These are phyloP conservation scores for Alentia gelatinosa DNA, from an alignment of 2,888 invertebrate genomes.

Conservation along the genomic window DNA sequence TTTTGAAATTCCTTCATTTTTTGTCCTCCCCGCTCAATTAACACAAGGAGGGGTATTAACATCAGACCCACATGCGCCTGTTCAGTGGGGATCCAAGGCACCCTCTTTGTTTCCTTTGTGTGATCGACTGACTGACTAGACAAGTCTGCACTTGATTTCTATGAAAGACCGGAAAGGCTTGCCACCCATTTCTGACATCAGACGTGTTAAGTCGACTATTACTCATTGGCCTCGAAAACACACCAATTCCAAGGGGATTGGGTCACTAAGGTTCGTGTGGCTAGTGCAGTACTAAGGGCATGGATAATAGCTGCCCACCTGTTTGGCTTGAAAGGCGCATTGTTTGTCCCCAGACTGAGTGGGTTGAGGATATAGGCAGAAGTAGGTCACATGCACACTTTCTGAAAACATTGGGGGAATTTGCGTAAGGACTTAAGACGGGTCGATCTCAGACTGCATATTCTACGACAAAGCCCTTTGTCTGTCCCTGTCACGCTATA, in stretches of 20 bases:
- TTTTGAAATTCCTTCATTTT: too few species aligned
- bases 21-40: too few species aligned
- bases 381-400: background rate
- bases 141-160: constrained; percentile 13
- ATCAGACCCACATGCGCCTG: background rate
- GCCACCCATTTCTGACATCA: constrained; percentile 11
- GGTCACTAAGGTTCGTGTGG: background rate
- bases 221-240: background rate
- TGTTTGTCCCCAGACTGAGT: background rate
- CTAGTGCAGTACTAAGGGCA: too few species aligned
- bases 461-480: too few species aligned
- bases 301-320: background rate
- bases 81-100: background rate
- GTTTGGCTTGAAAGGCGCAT: background rate
- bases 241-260: background rate
- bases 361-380: too few species aligned
- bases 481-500: too few species aligned
- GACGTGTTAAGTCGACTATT: background rate
- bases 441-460: too few species aligned
- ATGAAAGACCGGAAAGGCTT: background rate
- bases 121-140: background rate
- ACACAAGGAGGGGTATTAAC: too few species aligned
- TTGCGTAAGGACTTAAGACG: background rate
- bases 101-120: constrained; percentile 12
- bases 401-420: background rate